phyloP scores from a whole-genome alignment of 2,113 vertebrate species.

The Callospermophilus lateralis region DNA sequence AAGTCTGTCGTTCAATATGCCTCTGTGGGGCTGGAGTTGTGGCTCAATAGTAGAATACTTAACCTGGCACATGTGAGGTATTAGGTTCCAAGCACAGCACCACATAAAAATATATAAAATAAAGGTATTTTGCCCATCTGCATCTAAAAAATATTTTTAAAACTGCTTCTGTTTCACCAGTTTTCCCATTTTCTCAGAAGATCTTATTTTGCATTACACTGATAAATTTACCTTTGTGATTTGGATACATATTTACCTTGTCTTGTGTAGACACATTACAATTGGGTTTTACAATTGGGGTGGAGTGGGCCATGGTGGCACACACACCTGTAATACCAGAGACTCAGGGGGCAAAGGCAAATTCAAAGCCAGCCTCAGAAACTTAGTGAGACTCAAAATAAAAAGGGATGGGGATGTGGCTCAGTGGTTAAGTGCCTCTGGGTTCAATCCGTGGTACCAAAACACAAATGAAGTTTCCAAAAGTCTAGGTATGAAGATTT shows the following conservation, averaged over 20 bases:
- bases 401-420: background rate
- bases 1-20: background rate
- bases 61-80: too few relatives aligned
- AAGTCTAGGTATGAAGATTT: background rate
- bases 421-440: background rate
- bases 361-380: background rate
- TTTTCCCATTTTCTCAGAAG: slow-evolving; percentile 1
- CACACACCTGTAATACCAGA: background rate
- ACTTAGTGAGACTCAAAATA: background rate
- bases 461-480: background rate
- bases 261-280: background rate
- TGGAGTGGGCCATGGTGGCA: background rate
- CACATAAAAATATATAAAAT: too few relatives aligned
- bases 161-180: background rate
- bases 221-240: background rate
- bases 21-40: background rate
- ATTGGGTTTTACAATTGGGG: background rate
- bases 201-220: background rate
- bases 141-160: background rate
- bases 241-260: background rate
- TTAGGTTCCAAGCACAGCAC: too few relatives aligned
- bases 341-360: background rate
- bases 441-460: background rate
- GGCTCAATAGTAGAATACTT: too few relatives aligned
- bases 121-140: too few relatives aligned